A percentile compares a stretch with the other conserved stretches of the same genome.
These are phyloP conservation scores for Dorcus parallelipipedus DNA, from an alignment of 2,888 invertebrate species.

Conservation along the genomic window DNA sequence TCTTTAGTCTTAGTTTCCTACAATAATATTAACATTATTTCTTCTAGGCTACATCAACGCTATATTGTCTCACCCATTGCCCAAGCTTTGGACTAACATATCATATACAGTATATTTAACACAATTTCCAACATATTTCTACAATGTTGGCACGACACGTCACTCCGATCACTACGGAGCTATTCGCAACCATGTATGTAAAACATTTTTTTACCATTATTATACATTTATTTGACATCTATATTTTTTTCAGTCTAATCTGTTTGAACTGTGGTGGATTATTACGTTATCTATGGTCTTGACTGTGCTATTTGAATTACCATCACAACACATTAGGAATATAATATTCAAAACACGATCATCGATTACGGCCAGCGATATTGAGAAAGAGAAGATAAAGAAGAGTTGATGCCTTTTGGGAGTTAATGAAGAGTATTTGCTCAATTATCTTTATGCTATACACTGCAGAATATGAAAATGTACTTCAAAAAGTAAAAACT, in stretches of 20 bases:
- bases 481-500: too few relatives aligned
- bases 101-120: constrained; percentile 69
- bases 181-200: constrained; percentile 55
- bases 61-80: constrained; percentile 59
- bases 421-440: too few relatives aligned
- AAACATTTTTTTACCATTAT: constrained; percentile 5
- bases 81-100: constrained; percentile 63
- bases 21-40: not conserved
- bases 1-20: not conserved
- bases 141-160: constrained; percentile 61
- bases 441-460: too few relatives aligned
- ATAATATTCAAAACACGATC: constrained; percentile 45
- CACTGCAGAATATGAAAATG: too few relatives aligned
- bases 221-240: constrained; percentile 8
- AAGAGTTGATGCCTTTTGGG: too few relatives aligned
- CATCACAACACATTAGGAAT: constrained; percentile 66
- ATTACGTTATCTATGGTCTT: constrained; percentile 54
- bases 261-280: constrained; percentile 59
- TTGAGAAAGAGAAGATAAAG: too few relatives aligned
- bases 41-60: constrained; percentile 50
- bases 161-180: constrained; percentile 58
- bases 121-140: constrained; percentile 70
- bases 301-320: constrained; percentile 63
- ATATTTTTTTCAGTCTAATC: constrained; percentile 54
- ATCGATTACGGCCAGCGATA: too few relatives aligned